Conservation (phyloP, 2,113 vertebrate species). For the Etia nguti region DNA sequence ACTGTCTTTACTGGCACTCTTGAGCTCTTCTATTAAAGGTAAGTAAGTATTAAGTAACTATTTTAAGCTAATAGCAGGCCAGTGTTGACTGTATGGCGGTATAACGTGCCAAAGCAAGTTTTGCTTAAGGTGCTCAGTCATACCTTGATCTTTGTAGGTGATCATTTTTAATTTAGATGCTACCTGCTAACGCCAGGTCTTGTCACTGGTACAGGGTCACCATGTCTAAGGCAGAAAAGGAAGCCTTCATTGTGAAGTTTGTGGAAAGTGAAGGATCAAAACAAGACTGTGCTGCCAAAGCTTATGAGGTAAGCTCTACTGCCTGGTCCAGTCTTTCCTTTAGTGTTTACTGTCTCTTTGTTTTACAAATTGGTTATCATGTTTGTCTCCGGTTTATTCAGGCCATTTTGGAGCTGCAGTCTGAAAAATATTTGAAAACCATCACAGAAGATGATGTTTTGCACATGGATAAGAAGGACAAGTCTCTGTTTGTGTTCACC, state of each 20-base stretch:
- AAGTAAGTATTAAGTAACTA: background rate
- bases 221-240: constrained; percentile 78
- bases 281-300: constrained; percentile 78
- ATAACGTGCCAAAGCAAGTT: background rate
- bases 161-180: background rate
- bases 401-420: constrained; percentile 92
- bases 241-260: constrained; percentile 88
- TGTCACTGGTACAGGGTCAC: constrained; percentile 20
- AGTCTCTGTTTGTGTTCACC: constrained; percentile 90
- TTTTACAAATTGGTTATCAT: background rate
- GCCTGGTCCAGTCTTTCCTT: background rate
- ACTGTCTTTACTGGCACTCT: background rate
- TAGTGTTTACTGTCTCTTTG: background rate
- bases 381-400: constrained; percentile 53
- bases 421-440: constrained; percentile 85
- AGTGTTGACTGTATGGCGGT: background rate
- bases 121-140: background rate
- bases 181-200: background rate
- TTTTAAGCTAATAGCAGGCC: background rate
- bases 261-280: constrained; percentile 72
- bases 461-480: constrained; percentile 82
- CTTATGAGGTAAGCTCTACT: constrained; percentile 81
- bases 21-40: background rate
- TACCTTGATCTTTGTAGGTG: background rate
- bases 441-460: constrained; percentile 80